phyloP scores from a whole-genome alignment of 2,888 invertebrate species.

The Pristionchus japonicus region DNA sequence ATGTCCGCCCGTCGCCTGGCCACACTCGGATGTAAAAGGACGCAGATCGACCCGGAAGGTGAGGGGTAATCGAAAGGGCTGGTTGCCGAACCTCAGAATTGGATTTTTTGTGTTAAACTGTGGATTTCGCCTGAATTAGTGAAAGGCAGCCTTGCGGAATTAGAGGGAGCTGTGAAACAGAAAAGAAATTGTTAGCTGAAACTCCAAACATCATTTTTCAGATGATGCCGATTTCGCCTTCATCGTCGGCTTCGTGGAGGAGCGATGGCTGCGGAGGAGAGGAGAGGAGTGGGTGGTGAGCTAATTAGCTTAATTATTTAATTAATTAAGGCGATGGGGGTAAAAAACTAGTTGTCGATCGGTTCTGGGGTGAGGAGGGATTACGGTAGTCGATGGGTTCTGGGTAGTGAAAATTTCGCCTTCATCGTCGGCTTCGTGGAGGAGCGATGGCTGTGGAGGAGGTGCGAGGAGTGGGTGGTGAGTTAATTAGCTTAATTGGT shows the following conservation, averaged over 20 bases:
- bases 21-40: not conserved
- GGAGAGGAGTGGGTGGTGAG: constrained; percentile 57
- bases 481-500: too few species aligned
- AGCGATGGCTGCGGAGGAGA: constrained; percentile 52
- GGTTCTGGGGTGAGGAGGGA: not conserved
- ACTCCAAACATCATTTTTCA: not conserved
- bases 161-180: too few species aligned
- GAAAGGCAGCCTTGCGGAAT: too few species aligned
- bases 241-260: constrained; percentile 51
- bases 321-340: too few species aligned
- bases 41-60: constrained; percentile 45
- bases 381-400: not conserved
- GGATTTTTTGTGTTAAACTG: not conserved
- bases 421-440: too few species aligned
- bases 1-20: constrained; percentile 43
- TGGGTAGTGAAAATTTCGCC: too few species aligned
- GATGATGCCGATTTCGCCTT: constrained; percentile 42
- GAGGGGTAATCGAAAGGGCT: too few species aligned
- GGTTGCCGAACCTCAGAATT: not conserved
- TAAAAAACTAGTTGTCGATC: too few species aligned
- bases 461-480: too few species aligned
- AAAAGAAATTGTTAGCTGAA: not conserved
- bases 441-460: too few species aligned
- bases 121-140: too few species aligned
- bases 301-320: too few species aligned